Conservation (phyloP, 1,140 invertebrate genomes). For the Drosophila malerkotliana region DNA sequence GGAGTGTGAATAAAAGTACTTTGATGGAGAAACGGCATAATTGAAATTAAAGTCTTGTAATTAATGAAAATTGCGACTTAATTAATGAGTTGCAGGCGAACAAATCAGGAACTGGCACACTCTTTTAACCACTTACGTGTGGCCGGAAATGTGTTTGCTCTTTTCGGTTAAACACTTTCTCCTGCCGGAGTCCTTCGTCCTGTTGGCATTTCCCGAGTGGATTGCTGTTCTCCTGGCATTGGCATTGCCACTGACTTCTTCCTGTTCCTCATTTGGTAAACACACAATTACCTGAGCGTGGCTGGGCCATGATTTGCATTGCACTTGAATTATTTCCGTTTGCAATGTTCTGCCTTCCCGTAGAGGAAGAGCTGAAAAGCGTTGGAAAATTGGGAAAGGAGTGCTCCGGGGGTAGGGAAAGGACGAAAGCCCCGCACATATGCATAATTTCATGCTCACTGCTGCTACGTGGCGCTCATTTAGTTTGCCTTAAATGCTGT, state of each 20-base stretch:
- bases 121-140: slow-evolving; percentile 13
- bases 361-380: slow-evolving; percentile 20
- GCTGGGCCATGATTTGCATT: slow-evolving; percentile 73
- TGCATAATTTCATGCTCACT: slow-evolving; percentile 69
- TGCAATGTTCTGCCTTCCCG: slow-evolving; percentile 29
- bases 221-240: slow-evolving; percentile 31
- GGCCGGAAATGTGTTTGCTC: slow-evolving; percentile 61
- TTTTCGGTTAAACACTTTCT: slow-evolving; percentile 47
- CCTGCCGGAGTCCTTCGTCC: slow-evolving; percentile 1
- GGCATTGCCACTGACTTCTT: slow-evolving; percentile 36
- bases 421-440: slow-evolving; percentile 38
- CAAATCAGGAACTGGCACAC: slow-evolving; percentile 29
- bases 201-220: neutral
- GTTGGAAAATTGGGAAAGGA: slow-evolving; percentile 2
- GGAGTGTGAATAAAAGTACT: too few species aligned
- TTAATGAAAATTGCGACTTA: slow-evolving; percentile 13
- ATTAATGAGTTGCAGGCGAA: slow-evolving; percentile 5
- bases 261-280: slow-evolving; percentile 59
- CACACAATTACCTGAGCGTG: slow-evolving; percentile 71
- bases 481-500: slow-evolving; percentile 74
- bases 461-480: slow-evolving; percentile 63
- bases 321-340: slow-evolving; percentile 80
- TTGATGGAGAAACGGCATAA: too few species aligned
- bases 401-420: neutral
- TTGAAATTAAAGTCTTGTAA: too few species aligned